Percentiles rank a stretch among this genome's conserved stretches.
Conservation (phyloP, 2,113 vertebrate species). For the Hemibagrus wyckioides region DNA sequence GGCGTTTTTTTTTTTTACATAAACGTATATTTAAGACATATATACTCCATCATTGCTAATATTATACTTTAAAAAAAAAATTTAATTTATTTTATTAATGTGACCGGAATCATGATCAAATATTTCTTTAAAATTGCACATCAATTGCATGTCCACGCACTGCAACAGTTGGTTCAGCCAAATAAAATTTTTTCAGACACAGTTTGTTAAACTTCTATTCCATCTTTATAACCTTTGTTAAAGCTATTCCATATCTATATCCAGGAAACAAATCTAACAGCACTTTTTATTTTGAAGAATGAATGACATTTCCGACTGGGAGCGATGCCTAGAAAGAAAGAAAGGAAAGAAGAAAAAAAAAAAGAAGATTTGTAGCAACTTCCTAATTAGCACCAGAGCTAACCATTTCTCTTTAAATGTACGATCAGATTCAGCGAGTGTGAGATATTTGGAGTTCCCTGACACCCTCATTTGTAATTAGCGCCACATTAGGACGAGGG, state of each 20-base stretch:
- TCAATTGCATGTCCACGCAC: too few species aligned
- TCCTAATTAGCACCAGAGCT: constrained; percentile 25
- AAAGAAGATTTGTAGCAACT: background rate
- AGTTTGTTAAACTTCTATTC: background rate
- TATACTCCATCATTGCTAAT: too few species aligned
- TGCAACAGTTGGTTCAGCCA: too few species aligned
- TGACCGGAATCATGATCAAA: too few species aligned
- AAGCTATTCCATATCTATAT: too few species aligned
- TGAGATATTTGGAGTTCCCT: constrained; percentile 31
- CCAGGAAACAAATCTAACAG: background rate
- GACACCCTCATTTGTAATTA: constrained; percentile 56
- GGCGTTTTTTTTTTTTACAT: too few species aligned
- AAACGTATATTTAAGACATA: too few species aligned
- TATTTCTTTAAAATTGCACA: too few species aligned
- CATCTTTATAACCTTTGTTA: background rate
- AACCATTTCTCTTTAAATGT: constrained; percentile 12
- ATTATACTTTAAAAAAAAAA: too few species aligned
- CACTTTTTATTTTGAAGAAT: background rate
- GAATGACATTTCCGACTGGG: background rate
- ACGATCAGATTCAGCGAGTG: constrained; percentile 19
- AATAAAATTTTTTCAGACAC: too few species aligned
- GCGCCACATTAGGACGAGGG: constrained; percentile 60
- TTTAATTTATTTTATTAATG: too few species aligned
- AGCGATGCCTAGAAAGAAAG: background rate
- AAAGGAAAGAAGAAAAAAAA: background rate